Evolutionary conservation across 2,888 invertebrate species (phyloP).

Genomic region (Mycalesis mineus): DNA sequence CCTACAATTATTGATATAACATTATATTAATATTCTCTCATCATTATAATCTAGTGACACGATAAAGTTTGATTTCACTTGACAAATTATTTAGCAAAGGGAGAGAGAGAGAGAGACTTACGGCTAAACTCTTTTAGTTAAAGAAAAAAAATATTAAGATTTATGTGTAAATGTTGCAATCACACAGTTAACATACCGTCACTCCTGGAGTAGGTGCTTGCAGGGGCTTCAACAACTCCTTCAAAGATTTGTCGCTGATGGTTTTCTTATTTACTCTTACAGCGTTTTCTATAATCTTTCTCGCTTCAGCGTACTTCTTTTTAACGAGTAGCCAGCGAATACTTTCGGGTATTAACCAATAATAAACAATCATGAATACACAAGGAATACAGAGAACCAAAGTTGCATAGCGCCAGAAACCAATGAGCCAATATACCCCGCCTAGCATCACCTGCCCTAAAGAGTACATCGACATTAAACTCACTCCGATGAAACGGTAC

Average conservation of each 20-base stretch:
- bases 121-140: too few species aligned
- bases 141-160: too few species aligned
- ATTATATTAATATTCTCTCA: too few species aligned
- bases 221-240: background rate
- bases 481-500: slow-evolving; percentile 83
- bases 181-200: background rate
- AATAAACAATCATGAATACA: slow-evolving; percentile 80
- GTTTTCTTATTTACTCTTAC: slow-evolving; percentile 67
- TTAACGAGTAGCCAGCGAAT: slow-evolving; percentile 86
- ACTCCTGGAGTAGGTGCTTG: background rate
- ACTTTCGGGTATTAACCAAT: slow-evolving; percentile 81
- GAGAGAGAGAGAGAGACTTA: too few species aligned
- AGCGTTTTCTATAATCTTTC: slow-evolving; percentile 59
- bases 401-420: slow-evolving; percentile 81
- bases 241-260: slow-evolving; percentile 73
- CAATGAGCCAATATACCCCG: slow-evolving; percentile 80
- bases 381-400: slow-evolving; percentile 82
- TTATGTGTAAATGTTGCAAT: background rate
- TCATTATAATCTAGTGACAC: too few species aligned
- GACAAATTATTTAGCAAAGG: too few species aligned
- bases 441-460: slow-evolving; percentile 83
- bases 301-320: slow-evolving; percentile 79
- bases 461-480: slow-evolving; percentile 83
- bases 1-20: too few species aligned
- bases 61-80: background rate